Base-by-base conservation (phyloP, 2,797 vertebrate genomes). In the Vireo griseus region DNA sequence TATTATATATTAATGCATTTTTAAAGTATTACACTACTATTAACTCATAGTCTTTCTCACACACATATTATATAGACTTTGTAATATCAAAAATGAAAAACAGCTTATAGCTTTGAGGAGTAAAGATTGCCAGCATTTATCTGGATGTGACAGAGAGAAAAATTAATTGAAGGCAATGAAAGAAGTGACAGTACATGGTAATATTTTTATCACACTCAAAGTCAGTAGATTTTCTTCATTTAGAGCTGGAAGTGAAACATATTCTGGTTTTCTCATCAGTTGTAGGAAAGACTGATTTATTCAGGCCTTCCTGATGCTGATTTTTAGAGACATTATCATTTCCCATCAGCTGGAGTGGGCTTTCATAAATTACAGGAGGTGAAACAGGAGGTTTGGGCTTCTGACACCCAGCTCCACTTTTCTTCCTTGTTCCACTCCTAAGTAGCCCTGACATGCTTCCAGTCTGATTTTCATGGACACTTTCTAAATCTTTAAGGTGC, bases 1-100 rank as follows among this genome's bases (percentile, higher is more conserved):
- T 94, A 83, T 87, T 96, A 80, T 55, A 72, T 75, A 92, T 91
- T 85, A 96, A 97, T 93, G 33, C 50, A 80, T 89, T 86, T 89
- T 83, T 50, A 20, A 94, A 95, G 86, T 65, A 87, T 94, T 92
- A 75, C 68, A 26, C 44, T 74, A 26, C 33, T 50, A 57, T 95
- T 93, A 90, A 92, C 86, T 95, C 89, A 65, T 54, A 22, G 48
- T 88, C 55, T 88, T 80, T 71, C 91, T 80, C 75, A 62, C n/a
- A 71, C 61, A 31, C 47, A 37, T 88, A 47, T 40, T 66, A 63
- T 62, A 40, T 65, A 72, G 92, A 79, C 72, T 61, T 76, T 31
- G 58, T 86, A 80, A 86, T 86, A 89, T 31, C 57, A 88, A 55
- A 85, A 82, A 92, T 93, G 87, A 93, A 77, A 91, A 96, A 68